Evolutionary conservation across 2,888 invertebrate species (phyloP).

Genomic region (Epirrhoe tristata): DNA sequence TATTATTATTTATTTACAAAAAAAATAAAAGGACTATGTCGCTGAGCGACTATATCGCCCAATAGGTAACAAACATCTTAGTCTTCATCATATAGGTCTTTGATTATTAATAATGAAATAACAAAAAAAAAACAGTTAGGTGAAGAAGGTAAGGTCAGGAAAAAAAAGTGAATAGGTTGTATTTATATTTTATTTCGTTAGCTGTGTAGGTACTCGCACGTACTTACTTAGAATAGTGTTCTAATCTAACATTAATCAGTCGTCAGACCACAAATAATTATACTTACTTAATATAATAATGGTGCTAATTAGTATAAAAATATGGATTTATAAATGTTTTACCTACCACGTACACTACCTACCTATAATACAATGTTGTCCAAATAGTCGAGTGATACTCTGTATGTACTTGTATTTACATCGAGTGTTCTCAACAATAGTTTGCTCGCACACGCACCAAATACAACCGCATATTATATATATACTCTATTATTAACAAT

Average conservation of each 20-base stretch:
- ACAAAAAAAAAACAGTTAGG: too few relatives aligned
- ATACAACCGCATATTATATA: background rate
- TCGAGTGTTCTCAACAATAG: background rate
- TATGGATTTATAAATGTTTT: constrained; percentile 48
- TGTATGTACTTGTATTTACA: constrained; percentile 1
- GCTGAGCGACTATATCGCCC: too few relatives aligned
- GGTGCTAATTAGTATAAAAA: constrained; percentile 57
- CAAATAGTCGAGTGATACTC: background rate
- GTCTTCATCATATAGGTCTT: too few relatives aligned
- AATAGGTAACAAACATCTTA: too few relatives aligned
- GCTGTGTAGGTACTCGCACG: constrained; percentile 1
- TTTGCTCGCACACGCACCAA: background rate
- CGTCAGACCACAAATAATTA: constrained; percentile 38
- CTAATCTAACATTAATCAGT: constrained; percentile 43
- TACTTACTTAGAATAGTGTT: constrained; percentile 7
- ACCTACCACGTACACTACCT: constrained; percentile 23
- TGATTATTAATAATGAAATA: too few relatives aligned
- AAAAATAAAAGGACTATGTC: too few relatives aligned
- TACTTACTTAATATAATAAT: constrained; percentile 30
- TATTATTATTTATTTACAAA: too few relatives aligned
- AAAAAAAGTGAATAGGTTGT: too few relatives aligned
- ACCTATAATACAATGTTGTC: background rate
- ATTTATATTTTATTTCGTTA: constrained; percentile 12
- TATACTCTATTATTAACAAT: background rate
- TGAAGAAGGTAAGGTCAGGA: too few relatives aligned